These are phyloP conservation scores for Clupea harengus DNA, from an alignment of 2,113 vertebrate species.

Conservation along the genomic window DNA sequence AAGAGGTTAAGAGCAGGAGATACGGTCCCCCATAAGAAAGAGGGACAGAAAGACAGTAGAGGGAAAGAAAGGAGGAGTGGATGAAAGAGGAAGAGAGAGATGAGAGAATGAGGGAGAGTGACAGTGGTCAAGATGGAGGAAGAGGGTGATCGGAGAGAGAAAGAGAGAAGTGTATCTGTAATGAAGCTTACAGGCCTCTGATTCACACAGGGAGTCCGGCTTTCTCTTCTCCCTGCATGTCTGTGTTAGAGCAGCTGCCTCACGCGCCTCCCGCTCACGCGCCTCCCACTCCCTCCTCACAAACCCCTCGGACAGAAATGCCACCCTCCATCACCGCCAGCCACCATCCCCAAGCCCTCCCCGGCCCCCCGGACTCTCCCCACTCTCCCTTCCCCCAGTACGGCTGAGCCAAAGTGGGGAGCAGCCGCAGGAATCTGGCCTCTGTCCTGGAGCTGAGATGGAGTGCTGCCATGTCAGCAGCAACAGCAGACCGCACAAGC, in stretches of 20 bases:
- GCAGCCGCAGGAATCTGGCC: neutral
- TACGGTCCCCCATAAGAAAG: neutral
- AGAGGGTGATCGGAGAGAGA: neutral
- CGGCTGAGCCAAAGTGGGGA: neutral
- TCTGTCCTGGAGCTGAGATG: conserved; percentile 8
- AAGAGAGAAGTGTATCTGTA: neutral
- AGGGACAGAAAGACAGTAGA: neutral
- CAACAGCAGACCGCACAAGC: conserved; percentile 18
- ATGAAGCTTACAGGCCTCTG: neutral
- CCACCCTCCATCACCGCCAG: neutral
- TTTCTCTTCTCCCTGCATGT: neutral
- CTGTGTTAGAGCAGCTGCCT: conserved; percentile 2
- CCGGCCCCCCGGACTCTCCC: conserved; percentile 13
- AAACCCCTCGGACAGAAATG: neutral
- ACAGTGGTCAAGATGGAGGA: neutral
- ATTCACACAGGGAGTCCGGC: neutral
- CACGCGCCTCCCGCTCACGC: neutral
- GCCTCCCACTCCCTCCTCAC: neutral
- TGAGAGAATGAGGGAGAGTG: neutral
- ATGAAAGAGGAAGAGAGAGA: neutral
- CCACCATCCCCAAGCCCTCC: neutral
- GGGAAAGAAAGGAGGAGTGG: neutral
- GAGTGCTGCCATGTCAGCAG: conserved; percentile 29
- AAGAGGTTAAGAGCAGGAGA: neutral
- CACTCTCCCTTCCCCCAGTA: neutral